Conservation (phyloP, 2,113 vertebrate genomes). For the Otis tarda region DNA sequence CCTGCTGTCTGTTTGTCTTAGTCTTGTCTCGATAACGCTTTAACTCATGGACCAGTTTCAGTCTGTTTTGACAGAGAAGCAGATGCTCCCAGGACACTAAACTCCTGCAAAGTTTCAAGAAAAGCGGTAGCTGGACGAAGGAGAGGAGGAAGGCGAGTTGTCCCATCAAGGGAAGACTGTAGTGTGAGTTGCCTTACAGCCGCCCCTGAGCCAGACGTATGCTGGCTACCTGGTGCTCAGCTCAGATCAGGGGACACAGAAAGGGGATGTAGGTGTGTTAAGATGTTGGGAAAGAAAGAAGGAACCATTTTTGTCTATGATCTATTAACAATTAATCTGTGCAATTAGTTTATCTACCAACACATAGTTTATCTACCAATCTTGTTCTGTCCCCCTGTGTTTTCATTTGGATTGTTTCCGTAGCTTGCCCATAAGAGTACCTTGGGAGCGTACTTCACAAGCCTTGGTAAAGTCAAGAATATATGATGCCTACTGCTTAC, state of each 20-base stretch:
- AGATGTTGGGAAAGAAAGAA: not conserved
- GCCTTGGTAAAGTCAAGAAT: not conserved
- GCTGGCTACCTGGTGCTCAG: not conserved
- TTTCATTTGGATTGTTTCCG: not conserved
- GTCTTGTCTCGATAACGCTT: not conserved
- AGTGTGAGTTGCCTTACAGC: not conserved
- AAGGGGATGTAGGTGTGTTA: not conserved
- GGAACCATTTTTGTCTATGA: not conserved
- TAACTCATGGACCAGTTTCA: not conserved
- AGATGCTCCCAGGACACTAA: not conserved
- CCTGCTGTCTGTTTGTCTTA: not conserved
- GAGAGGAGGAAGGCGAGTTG: not conserved
- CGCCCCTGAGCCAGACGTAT: rapidly evolving
- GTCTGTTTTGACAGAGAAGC: not conserved
- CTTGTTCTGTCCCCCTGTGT: not conserved
- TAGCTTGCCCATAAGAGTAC: not conserved
- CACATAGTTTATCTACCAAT: not conserved
- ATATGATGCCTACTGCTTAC: not conserved
- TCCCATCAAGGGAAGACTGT: not conserved
- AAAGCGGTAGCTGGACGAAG: not conserved
- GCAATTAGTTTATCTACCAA: not conserved
- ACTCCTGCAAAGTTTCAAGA: not conserved
- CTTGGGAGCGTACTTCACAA: not conserved
- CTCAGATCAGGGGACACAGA: not conserved
- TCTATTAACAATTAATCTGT: not conserved